Evolutionary conservation across 2,797 vertebrate species (phyloP), one percentile per base, ranked within the genome.

Genomic region (Gymnoscopelus microlampas): DNA sequence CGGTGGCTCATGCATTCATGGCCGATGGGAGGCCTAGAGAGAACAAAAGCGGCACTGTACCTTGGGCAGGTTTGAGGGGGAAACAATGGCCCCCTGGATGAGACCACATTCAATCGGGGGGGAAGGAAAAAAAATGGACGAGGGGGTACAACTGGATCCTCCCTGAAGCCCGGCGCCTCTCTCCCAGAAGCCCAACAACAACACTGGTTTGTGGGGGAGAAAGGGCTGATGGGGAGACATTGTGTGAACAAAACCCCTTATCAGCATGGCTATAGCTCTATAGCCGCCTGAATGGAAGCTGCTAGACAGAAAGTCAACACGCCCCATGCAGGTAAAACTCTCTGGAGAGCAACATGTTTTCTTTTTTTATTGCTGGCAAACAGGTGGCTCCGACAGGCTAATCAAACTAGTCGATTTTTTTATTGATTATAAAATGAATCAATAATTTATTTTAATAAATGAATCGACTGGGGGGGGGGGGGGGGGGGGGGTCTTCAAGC

Each of bases 41-140:
- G 93, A 96, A 97, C 95, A 97, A 97, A 97, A 96, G 95, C 88
- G 58, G 90, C 92, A 94, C 94, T 97, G 95, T 97, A 96, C 94
- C 93, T 94, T 91, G 86, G 88, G 71, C 84, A 84, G 91, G 89
- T 90, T 90, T 8, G 39, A 8, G 7, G 85, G 87, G 87, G 90
- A 93, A 95, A 95, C 94, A 95, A 95, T 93, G 88, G 88, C 76
- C 1, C 90, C 90, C 91, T 91, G 91, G 95, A 95, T 95, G 95
- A 95, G 95, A 95, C 94, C 91, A 91, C 94, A 94, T 88, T 92
- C 91, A 91, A 93, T 89, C 91, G 88, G 89, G 90, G 90, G 94
- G 78, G 88, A 91, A 88, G 89, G 90, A 94, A 77, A 67, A 67
- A 74, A 77, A 94, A 90, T 85, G 90, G 91, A 84, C 51, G 15